Percentiles rank a stretch among this genome's conserved stretches.
phyloP scores from a whole-genome alignment of 1,140 invertebrate species.

The Bombus affinis region DNA sequence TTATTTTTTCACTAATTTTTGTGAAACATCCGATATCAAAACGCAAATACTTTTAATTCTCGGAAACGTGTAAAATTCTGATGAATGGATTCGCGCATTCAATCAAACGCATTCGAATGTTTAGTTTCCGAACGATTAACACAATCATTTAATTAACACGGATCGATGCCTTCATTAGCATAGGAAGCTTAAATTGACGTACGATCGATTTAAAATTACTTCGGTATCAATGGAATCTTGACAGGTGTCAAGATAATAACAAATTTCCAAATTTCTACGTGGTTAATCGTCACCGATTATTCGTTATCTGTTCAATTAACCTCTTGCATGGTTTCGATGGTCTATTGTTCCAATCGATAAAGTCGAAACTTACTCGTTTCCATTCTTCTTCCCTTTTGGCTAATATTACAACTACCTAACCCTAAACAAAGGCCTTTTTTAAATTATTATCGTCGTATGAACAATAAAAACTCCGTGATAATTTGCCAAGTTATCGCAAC shows the following conservation, averaged over 20 bases:
- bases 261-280: background rate
- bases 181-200: background rate
- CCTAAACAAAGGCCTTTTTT: rapidly evolving
- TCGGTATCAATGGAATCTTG: background rate
- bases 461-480: too few species aligned
- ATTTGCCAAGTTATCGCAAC: too few species aligned
- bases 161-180: background rate
- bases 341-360: background rate
- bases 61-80: background rate
- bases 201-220: slow-evolving; percentile 4
- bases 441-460: background rate
- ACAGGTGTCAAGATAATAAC: background rate
- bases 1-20: background rate
- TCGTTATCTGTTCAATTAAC: background rate
- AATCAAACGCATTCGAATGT: background rate
- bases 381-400: background rate
- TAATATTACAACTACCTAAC: background rate
- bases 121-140: slow-evolving; percentile 7
- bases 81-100: background rate
- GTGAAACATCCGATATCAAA: background rate
- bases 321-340: background rate
- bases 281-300: background rate
- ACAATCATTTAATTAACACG: background rate
- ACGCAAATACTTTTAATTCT: background rate
- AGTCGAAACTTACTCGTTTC: background rate